Evolutionary conservation across 1,140 invertebrate species (phyloP), one percentile per base, ranked within the genome.

Genomic region (Eulimnadia texana): DNA sequence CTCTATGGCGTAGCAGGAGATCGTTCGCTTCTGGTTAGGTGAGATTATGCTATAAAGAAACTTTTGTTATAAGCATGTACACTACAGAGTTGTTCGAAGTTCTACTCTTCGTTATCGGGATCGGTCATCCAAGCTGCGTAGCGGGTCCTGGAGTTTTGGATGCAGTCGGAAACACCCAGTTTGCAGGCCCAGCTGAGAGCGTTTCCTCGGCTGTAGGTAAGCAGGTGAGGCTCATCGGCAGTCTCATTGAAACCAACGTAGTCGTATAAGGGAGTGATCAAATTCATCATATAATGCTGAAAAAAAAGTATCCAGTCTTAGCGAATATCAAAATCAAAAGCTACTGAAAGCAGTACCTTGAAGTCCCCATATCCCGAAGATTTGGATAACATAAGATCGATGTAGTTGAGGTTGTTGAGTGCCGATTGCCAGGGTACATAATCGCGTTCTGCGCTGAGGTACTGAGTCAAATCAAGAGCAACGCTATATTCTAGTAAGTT

Each of bases 361-460:
- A 85, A 85, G 65, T 82, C 77, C 67, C 87, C 79, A 73, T 87
- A 89, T 62, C 82, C 78, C 0, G 79, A 77, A 33, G 79, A 82
- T 64, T 82, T 82, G 3, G 80, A 77, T 20, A 90, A 74, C 85
- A 90, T 88, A 0, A 76, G 77, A 61, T 85, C 79, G 28, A 90
- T 75, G 67, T 84, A 88, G 6, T 79, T 77, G 42, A 89, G 76
- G 20, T 79, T 81, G 3, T 73, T 79, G 3, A 85, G 72, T 1
- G 84, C 86, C 3, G 86, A 77, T 70, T 83, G 84, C 88, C 88
- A 90, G 0, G 88, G 86, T 1, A 90, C 76, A 68, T 82, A 88
- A 25, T 86, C 85, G 3, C 76, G 77, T 73, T 92, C 88, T 58
- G 84, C 78, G 0, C 68, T 72, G 49, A 92, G 72, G 68, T 90